Evolutionary conservation across 2,888 invertebrate species (phyloP), one percentile per base, ranked within the genome.

Genomic region (Ornithoptera priamus): DNA sequence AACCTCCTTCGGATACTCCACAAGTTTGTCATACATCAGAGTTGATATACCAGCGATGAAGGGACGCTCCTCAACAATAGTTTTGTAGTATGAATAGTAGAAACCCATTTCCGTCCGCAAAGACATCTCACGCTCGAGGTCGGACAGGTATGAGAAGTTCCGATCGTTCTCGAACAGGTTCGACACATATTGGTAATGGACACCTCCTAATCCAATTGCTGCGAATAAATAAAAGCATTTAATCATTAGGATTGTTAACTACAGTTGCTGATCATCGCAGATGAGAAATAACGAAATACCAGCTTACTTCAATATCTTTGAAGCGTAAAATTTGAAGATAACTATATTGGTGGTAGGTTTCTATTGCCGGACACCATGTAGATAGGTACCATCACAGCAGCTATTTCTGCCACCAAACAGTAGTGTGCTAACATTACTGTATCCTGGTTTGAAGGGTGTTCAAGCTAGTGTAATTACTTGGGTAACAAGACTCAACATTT

Each of bases 21-120:
- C 97, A 30, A 95, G 86, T 76, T 95, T 95, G 79, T 97, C 96
- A 72, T 95, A 93, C 83, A 95, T 94, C 0, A 96, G 80, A 73
- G 93, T 93, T 0, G 93, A 82, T 63, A 97, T 88, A 0, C 96
- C 97, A 0, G 79, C 93, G 82, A 78, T 86, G 75, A 84, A 96
- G 87, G 77, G 94, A 85, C 22, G 93, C 88, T 72, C 97, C 93
- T 96, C 95, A 0, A 96, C 94, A 62, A 98, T 89, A 0, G 95
- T 96, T 82, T 98, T 98, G 86, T 95, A 98, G 84, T 97, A 98
- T 0, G 96, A 97, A 84, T 96, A 98, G 82, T 98, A 98, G 78
- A 98, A 94, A 0, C 97, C 97, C 96, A 97, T 96, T 89, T 98
- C 98, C 1, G 97, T 96, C 1, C 97, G 92, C 68, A 98, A 94